These are phyloP conservation scores for Falco punctatus DNA, from an alignment of 2,113 vertebrate genomes.

Conservation along the genomic window DNA sequence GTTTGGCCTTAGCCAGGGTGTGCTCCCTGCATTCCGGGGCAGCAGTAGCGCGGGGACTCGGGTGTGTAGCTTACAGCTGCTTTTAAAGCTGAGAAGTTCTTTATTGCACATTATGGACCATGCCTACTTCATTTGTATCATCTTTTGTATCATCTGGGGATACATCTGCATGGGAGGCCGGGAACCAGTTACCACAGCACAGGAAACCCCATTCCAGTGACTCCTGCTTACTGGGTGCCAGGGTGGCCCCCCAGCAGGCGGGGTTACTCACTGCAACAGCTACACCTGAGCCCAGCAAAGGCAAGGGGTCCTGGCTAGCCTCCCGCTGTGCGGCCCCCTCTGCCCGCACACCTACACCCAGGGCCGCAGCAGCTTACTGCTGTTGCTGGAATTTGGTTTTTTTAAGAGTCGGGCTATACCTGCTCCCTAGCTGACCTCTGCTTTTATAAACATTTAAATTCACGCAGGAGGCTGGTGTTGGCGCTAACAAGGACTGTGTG, in stretches of 20 bases:
- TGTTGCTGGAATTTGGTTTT: too few relatives aligned
- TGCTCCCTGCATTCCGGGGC: not conserved
- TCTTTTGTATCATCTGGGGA: too few relatives aligned
- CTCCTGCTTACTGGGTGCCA: not conserved
- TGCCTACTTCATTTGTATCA: not conserved
- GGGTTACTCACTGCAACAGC: not conserved
- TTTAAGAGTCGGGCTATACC: not conserved
- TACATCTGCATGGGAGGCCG: not conserved
- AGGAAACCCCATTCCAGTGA: too few relatives aligned
- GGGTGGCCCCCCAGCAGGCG: too few relatives aligned
- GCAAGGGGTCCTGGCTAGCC: not conserved
- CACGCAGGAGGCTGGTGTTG: accelerated
- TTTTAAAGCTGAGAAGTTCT: not conserved
- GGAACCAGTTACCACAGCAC: not conserved
- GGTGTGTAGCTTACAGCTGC: not conserved
- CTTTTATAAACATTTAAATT: not conserved
- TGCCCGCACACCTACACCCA: accelerated
- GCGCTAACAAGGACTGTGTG: not conserved
- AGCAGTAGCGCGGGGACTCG: accelerated
- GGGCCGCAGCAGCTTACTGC: not conserved
- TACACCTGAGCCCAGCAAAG: too few relatives aligned
- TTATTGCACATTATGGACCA: too few relatives aligned
- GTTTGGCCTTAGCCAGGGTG: not conserved
- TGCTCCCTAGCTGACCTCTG: not conserved
- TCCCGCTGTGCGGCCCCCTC: not conserved